These are phyloP conservation scores for Euplagia quadripunctaria DNA, from an alignment of 2,888 invertebrate species.

Conservation along the genomic window DNA sequence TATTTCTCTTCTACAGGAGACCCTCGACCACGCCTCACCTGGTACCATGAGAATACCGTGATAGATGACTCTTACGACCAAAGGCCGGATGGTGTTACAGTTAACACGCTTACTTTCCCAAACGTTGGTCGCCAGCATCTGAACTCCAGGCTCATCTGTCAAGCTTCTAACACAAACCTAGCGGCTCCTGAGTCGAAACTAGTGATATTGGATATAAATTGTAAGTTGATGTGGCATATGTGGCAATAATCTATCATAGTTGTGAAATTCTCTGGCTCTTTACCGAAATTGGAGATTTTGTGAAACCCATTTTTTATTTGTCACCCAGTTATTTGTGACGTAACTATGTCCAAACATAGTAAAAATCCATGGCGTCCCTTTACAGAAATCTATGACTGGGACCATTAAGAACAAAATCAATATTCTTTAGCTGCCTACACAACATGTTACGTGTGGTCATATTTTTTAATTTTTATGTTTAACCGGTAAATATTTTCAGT, in stretches of 20 bases:
- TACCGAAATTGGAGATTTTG: too few relatives aligned
- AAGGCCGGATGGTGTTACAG: conserved; percentile 89
- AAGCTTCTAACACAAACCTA: conserved; percentile 95
- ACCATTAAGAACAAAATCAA: too few relatives aligned
- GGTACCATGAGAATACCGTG: conserved; percentile 94
- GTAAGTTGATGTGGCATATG: conserved; percentile 88
- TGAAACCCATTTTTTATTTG: too few relatives aligned
- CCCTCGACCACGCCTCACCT: conserved; percentile 92
- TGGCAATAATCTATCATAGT: background rate
- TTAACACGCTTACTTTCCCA: conserved; percentile 93
- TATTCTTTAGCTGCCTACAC: too few relatives aligned
- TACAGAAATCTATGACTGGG: too few relatives aligned
- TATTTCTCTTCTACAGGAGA: conserved; percentile 85
- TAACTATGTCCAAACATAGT: too few relatives aligned
- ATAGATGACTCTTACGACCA: conserved; percentile 94
- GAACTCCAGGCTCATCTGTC: conserved; percentile 94
- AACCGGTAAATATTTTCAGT: too few relatives aligned
- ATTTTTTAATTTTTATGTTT: too few relatives aligned
- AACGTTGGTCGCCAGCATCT: conserved; percentile 94
- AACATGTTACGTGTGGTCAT: too few relatives aligned
- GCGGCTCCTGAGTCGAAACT: conserved; percentile 92
- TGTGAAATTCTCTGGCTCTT: too few relatives aligned
- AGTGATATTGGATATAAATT: conserved; percentile 93
- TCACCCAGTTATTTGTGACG: too few relatives aligned
- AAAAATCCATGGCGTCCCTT: too few relatives aligned